phyloP scores from a whole-genome alignment of 2,113 vertebrate genomes.

The Oplegnathus fasciatus region DNA sequence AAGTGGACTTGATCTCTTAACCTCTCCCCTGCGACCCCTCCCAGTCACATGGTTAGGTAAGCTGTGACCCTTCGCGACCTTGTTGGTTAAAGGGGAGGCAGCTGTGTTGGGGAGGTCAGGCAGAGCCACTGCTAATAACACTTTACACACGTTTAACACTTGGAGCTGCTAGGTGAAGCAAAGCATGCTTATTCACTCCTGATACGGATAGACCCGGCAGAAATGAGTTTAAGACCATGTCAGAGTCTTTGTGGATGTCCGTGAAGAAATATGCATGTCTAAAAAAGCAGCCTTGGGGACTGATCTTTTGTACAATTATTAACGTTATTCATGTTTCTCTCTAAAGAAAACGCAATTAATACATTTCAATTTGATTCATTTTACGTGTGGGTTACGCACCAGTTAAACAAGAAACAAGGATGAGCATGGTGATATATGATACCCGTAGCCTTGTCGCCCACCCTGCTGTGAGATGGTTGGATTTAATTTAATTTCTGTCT shows the following conservation, averaged over 20 bases:
- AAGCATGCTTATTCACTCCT: conserved; percentile 63
- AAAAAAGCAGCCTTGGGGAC: neutral
- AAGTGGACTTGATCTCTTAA: conserved; percentile 81
- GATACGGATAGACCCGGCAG: conserved; percentile 27
- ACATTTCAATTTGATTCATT: neutral
- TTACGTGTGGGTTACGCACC: neutral
- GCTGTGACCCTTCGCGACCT: conserved; percentile 68
- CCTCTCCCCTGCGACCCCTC: conserved; percentile 61
- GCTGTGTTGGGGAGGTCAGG: conserved; percentile 70
- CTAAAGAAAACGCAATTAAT: neutral
- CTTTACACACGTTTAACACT: conserved; percentile 68
- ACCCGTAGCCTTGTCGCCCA: neutral
- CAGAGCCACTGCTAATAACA: conserved; percentile 67
- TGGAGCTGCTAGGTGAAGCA: conserved; percentile 50
- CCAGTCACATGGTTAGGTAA: conserved; percentile 76
- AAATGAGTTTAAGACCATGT: neutral
- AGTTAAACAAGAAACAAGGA: neutral
- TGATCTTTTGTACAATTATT: neutral
- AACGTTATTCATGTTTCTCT: neutral
- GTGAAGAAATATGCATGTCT: neutral
- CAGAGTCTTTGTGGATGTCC: conserved; percentile 12
- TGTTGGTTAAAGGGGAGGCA: conserved; percentile 55
- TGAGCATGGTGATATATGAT: neutral
- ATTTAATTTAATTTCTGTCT: conserved; percentile 11
- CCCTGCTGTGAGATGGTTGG: neutral